Evolutionary conservation across 2,888 invertebrate genomes (phyloP), one percentile per base, ranked within the genome.

Genomic region (Cephonodes hylas): DNA sequence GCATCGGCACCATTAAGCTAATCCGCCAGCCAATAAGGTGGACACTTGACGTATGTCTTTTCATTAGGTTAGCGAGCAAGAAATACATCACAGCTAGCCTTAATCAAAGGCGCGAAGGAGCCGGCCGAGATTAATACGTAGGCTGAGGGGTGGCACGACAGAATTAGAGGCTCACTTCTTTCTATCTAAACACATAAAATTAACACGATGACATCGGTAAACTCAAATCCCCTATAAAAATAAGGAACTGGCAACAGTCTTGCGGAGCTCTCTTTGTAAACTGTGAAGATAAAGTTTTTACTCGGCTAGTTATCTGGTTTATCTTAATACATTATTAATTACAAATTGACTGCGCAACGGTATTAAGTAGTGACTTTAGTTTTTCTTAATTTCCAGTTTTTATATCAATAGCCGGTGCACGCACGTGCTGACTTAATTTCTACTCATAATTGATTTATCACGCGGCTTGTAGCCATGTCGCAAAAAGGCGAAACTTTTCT

Each of bases 11-110:
- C 80, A 88, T 90, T 86, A 88, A 86, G 80, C 83, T 87, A 85
- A 89, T 89, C 84, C 83, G 79, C 84, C 77, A 80, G 84, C 88
- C 89, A 91, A 91, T 91, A 91, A 88, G 83, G 89, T 87, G 81
- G 89, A 87, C 88, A 88, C 91, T 91, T 92, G 91, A 92, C 83
- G 86, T 88, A 92, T 91, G 88, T 76, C 83, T 86, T 91, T 87
- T 91, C 90, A 91, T 92, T 91, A 92, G 83, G 88, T 86, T 85
- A 80, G 83, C 82, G 82, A 76, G 83, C 86, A 91, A 89, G 89
- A 90, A 90, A 92, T 92, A 91, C 88, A 90, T 92, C 91, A 91
- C 86, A 70, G 81, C 77, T 75, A 73, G 83, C 80, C 83, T 91
- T 91, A 92, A 92, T 92, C 91, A 91, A 89, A 88, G 88, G 85